Percentiles rank a stretch among this genome's conserved stretches.
These are phyloP conservation scores for Paradoxurus hermaphroditus DNA, from an alignment of 2,113 vertebrate genomes.

Conservation along the genomic window DNA sequence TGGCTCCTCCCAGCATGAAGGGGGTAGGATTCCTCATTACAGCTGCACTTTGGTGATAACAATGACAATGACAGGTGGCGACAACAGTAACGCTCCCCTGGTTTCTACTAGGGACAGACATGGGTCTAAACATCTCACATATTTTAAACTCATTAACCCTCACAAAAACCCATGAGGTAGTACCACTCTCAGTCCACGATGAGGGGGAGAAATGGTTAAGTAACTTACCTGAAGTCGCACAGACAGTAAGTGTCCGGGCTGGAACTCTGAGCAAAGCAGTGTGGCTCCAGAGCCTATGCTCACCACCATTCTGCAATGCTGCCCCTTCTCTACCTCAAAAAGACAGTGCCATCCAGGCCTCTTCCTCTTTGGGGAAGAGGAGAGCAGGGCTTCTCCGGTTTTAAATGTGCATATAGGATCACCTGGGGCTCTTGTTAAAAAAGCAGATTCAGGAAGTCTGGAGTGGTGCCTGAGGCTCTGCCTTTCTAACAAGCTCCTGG, in stretches of 20 bases:
- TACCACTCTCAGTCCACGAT: constrained; percentile 16
- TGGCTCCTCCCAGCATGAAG: neutral
- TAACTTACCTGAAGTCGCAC: neutral
- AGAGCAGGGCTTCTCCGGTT: neutral
- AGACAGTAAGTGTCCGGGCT: neutral
- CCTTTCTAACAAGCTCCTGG: neutral
- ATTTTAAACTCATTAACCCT: constrained; percentile 17
- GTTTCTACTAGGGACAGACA: neutral
- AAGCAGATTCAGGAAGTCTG: neutral
- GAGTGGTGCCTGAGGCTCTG: neutral
- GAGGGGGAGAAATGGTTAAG: neutral
- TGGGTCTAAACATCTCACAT: neutral
- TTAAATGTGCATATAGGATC: neutral
- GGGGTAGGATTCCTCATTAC: neutral
- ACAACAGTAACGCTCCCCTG: neutral
- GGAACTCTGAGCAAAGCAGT: constrained; percentile 5
- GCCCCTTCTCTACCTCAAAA: neutral
- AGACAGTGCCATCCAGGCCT: neutral
- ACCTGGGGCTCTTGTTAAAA: neutral
- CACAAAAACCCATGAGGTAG: neutral
- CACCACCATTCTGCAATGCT: neutral
- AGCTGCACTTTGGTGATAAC: neutral
- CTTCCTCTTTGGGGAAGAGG: neutral
- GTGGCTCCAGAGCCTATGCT: neutral
- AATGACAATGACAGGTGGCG: neutral